These are phyloP conservation scores for Anser cygnoides DNA, from an alignment of 2,113 vertebrate species.

Conservation along the genomic window DNA sequence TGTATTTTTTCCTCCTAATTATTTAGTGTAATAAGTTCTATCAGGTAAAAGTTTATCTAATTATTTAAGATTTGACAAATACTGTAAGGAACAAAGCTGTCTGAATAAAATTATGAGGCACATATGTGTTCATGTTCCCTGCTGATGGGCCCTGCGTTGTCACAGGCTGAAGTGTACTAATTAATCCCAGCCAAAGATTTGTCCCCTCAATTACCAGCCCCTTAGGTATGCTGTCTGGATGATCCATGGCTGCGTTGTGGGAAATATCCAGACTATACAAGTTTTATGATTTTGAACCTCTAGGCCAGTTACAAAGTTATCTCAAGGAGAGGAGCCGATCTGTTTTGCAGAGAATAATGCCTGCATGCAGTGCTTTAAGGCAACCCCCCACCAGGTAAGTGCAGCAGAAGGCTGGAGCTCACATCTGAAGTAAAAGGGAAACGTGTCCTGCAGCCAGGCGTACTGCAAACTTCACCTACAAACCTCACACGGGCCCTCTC, in stretches of 20 bases:
- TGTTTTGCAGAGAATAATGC: not conserved
- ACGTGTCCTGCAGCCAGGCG: not conserved
- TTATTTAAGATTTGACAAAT: constrained; percentile 3
- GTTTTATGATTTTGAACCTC: not conserved
- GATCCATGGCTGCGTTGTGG: not conserved
- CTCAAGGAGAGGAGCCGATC: constrained; percentile 22
- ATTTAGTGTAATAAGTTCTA: not conserved
- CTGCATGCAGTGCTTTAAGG: not conserved
- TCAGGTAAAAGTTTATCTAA: not conserved
- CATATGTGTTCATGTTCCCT: not conserved
- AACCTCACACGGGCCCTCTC: not conserved
- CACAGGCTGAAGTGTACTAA: not conserved
- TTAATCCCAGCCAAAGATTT: constrained; percentile 25
- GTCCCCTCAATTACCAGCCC: constrained; percentile 7
- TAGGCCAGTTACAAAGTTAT: not conserved
- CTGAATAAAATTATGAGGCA: not conserved
- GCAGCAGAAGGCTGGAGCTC: not conserved
- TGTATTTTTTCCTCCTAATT: not conserved
- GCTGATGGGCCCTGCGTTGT: not conserved
- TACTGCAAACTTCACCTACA: not conserved
- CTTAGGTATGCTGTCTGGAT: not conserved
- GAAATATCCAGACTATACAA: not conserved
- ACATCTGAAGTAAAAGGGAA: not conserved
- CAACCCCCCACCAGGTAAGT: not conserved
- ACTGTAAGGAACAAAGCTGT: not conserved